A percentile compares a stretch with the other conserved stretches of the same genome.
These are phyloP conservation scores for Polydrusus cervinus DNA, from an alignment of 2,888 invertebrate genomes.

Conservation along the genomic window DNA sequence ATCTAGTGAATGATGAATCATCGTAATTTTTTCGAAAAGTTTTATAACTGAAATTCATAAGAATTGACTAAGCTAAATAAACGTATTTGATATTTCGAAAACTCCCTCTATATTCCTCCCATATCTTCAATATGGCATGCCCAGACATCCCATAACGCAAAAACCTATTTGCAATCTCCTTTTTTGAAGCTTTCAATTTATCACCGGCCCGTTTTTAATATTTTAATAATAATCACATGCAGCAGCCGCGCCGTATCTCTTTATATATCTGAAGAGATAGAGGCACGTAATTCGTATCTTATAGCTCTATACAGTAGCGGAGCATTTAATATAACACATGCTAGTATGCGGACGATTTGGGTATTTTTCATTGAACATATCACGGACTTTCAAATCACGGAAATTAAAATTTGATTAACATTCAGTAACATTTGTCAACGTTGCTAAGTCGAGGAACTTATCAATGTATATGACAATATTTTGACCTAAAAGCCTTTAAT, in stretches of 20 bases:
- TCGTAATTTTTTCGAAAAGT: too few species aligned
- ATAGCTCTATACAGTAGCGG: conserved; percentile 26
- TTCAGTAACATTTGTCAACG: too few species aligned
- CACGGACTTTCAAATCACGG: too few species aligned
- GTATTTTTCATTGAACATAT: too few species aligned
- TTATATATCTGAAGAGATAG: conserved; percentile 50
- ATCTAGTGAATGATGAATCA: too few species aligned
- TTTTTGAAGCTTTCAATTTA: conserved; percentile 54
- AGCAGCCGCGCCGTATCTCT: conserved; percentile 47
- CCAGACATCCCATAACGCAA: conserved; percentile 38
- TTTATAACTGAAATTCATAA: too few species aligned
- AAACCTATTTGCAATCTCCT: conserved; percentile 52
- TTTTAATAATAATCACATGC: conserved; percentile 54
- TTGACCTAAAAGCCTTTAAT: too few species aligned
- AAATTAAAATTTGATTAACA: too few species aligned
- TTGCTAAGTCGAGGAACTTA: too few species aligned
- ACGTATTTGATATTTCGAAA: background rate
- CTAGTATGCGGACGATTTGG: too few species aligned
- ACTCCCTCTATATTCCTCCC: conserved; percentile 11
- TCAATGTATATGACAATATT: too few species aligned
- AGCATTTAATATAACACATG: too few species aligned
- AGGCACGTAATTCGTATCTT: conserved; percentile 46
- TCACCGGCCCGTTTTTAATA: conserved; percentile 53
- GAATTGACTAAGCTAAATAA: background rate
- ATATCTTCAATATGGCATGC: conserved; percentile 34